Evolutionary conservation across 2,113 vertebrate species (phyloP).

Genomic region (Pica pica): DNA sequence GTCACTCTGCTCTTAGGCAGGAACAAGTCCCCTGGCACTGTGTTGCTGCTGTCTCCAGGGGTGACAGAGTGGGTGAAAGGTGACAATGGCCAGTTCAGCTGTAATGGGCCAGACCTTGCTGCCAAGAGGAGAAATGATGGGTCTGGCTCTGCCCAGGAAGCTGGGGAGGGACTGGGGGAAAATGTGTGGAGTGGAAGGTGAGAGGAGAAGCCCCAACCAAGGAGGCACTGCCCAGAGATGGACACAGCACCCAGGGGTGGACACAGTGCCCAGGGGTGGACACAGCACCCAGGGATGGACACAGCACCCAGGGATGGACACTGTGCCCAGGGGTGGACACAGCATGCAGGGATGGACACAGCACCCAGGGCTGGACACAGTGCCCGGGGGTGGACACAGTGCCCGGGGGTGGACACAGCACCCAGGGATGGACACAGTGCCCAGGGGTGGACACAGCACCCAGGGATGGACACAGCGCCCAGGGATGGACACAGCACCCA

Average conservation of each 20-base stretch:
- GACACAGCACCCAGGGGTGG: background rate
- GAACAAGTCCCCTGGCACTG: background rate
- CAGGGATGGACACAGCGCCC: too few species aligned
- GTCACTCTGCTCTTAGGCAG: background rate
- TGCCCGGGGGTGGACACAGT: background rate
- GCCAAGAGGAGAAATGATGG: background rate
- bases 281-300: too few species aligned
- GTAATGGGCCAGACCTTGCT: background rate
- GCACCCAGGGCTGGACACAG: background rate
- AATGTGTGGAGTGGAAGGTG: background rate
- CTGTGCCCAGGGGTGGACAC: too few species aligned
- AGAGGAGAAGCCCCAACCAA: background rate
- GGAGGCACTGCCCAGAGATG: background rate
- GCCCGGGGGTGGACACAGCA: background rate
- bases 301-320: too few species aligned
- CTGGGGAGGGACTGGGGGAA: background rate
- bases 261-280: too few species aligned
- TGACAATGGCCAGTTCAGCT: background rate
- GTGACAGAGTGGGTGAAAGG: background rate
- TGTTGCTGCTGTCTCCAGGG: background rate
- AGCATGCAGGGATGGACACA: background rate
- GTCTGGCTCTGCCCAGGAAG: background rate
- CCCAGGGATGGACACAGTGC: background rate
- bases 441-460: background rate
- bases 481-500: background rate